These are phyloP conservation scores for Cuniculus paca DNA, from an alignment of 2,797 vertebrate genomes.

Conservation along the genomic window DNA sequence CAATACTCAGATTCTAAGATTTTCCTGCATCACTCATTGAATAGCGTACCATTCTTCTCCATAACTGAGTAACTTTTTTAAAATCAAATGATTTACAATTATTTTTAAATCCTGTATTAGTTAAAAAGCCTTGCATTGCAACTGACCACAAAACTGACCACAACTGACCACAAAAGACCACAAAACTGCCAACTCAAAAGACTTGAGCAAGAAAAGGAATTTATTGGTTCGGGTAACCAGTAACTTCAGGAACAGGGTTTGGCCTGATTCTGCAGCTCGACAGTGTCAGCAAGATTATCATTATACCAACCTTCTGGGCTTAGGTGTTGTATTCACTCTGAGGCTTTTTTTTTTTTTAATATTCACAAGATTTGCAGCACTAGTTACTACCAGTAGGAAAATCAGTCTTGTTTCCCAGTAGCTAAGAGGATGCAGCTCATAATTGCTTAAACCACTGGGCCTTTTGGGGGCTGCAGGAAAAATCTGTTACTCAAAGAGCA, in stretches of 20 bases:
- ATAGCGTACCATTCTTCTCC: not conserved
- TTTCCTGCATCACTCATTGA: not conserved
- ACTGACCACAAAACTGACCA: too few species aligned
- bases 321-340: not conserved
- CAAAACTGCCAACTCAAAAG: conserved; percentile 42
- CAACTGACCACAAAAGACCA: too few species aligned
- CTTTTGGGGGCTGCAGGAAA: not conserved
- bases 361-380: not conserved
- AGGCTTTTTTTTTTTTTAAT: not conserved
- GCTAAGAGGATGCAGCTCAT: not conserved
- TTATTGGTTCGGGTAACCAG: not conserved
- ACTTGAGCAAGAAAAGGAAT: not conserved
- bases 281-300: not conserved
- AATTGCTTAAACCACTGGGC: not conserved
- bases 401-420: not conserved
- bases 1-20: not conserved
- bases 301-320: not conserved
- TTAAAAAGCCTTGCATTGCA: not conserved
- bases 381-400: not conserved
- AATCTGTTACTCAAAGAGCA: not conserved
- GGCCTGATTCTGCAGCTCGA: not conserved
- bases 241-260: not conserved
- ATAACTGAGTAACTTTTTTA: conserved; percentile 24
- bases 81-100: conserved; percentile 33
- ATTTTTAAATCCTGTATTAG: conserved; percentile 37